Base-by-base conservation (phyloP, 2,888 invertebrate genomes). In the Allophyes oxyacanthae region DNA sequence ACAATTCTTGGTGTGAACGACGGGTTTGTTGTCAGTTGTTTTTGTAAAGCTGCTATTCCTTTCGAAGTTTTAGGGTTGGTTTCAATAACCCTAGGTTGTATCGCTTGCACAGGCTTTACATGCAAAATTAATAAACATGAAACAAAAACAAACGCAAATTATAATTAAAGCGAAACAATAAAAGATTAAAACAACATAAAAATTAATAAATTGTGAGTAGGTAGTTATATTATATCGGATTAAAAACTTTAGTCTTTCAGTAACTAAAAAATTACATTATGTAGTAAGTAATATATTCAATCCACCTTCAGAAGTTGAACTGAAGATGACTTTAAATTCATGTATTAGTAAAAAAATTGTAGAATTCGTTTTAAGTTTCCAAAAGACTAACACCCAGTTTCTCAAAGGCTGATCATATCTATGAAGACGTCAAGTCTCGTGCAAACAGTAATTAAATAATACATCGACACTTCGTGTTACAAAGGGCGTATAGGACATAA, bases 61-160 rank as follows among this genome's bases (percentile, higher is more conserved):
- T 92, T 92, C 0, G 81, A 70, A 2, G 83, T 76, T 74, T 89
- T 94, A 61, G 80, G 79, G 67, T 86, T 90, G 45, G 88, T 88
- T 46, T 92, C 89, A 72, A 95, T 88, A 74, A 95, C 94, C 89
- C 94, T 85, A 49, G 94, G 94, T 70, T 94, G 94, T 65, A 94
- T 94, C 37, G 92, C 93, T 90, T 94, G 94, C 62, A 94, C 94
- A 78, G 93, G 96, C 96, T 95, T 95, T 77, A 66, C 65, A 66
- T 66, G 65, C 71, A 70, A 70, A 55, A 64, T 77, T 60, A 75
- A 75, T 80, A 83, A 88, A 88, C 87, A 90, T 89, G 92, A 93
- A 94, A 81, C 76, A 72, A 82, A 80, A 89, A 85, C 78, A 86
- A 85, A 87, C 78, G 83, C 84, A 89, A 90, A 89, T 87, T 85